Conservation (phyloP, 2,113 vertebrate genomes). For the Pomatorhinus ruficollis region DNA sequence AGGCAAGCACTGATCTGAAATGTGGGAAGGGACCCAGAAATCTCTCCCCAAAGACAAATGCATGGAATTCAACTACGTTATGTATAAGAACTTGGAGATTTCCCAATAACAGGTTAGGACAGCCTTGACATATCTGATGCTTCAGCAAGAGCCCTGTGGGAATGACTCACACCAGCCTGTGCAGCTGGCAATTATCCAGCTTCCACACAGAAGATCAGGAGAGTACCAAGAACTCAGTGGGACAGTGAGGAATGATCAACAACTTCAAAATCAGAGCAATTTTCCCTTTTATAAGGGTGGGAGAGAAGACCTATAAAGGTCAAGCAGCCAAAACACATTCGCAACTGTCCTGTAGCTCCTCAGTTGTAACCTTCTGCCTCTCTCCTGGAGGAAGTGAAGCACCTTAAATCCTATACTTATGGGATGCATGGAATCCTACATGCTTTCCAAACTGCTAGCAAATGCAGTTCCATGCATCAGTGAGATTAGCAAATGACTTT, state of each 20-base stretch:
- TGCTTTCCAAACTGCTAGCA: background rate
- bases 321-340: background rate
- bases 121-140: constrained; percentile 28
- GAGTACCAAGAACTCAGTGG: background rate
- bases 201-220: background rate
- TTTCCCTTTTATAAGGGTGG: background rate
- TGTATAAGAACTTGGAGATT: background rate
- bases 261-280: background rate
- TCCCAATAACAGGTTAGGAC: constrained; percentile 42
- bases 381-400: background rate
- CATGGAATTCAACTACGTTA: background rate
- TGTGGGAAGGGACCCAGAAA: background rate
- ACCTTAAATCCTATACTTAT: background rate
- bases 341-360: background rate
- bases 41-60: background rate
- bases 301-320: background rate
- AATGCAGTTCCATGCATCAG: background rate
- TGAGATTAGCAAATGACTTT: background rate
- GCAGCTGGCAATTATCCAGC: background rate
- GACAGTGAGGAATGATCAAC: background rate
- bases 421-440: background rate
- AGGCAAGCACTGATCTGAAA: background rate
- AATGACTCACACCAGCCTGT: background rate
- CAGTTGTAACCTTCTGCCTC: background rate
- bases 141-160: constrained; percentile 38